These are phyloP conservation scores for Chymomyza procnemis DNA, from an alignment of 2,888 invertebrate species.

Conservation along the genomic window DNA sequence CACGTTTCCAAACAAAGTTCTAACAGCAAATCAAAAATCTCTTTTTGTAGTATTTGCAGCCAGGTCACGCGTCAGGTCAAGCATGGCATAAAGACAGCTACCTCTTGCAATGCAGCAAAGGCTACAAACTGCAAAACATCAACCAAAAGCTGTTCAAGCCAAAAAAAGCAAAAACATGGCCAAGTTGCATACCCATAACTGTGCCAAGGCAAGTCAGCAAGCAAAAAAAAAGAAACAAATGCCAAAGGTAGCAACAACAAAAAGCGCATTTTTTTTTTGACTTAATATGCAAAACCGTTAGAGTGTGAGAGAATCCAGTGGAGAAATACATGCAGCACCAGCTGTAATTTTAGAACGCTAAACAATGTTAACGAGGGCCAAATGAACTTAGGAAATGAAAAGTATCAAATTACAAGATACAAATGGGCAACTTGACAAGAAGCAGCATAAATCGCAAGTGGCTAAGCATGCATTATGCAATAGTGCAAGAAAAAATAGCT, in stretches of 20 bases:
- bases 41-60: not conserved
- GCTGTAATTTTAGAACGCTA: conserved; percentile 52
- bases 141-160: conserved; percentile 29
- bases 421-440: not conserved
- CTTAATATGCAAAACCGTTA: conserved; percentile 63
- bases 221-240: conserved; percentile 25
- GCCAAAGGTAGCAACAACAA: conserved; percentile 16
- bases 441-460: conserved; percentile 22
- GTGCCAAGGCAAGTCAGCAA: conserved; percentile 56
- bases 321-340: not conserved
- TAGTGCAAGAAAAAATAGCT: conserved; percentile 4
- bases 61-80: conserved; percentile 23
- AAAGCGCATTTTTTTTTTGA: conserved; percentile 25
- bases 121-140: conserved; percentile 8
- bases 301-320: not conserved
- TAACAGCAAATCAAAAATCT: not conserved
- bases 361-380: conserved; percentile 57
- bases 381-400: conserved; percentile 46
- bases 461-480: conserved; percentile 14
- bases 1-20: not conserved
- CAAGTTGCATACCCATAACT: conserved; percentile 58
- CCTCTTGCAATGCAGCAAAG: not conserved
- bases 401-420: conserved; percentile 51
- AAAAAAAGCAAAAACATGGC: conserved; percentile 29
- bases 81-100: conserved; percentile 13